Conservation (phyloP, 1,140 invertebrate species). For the Doryteuthis pealeii region DNA sequence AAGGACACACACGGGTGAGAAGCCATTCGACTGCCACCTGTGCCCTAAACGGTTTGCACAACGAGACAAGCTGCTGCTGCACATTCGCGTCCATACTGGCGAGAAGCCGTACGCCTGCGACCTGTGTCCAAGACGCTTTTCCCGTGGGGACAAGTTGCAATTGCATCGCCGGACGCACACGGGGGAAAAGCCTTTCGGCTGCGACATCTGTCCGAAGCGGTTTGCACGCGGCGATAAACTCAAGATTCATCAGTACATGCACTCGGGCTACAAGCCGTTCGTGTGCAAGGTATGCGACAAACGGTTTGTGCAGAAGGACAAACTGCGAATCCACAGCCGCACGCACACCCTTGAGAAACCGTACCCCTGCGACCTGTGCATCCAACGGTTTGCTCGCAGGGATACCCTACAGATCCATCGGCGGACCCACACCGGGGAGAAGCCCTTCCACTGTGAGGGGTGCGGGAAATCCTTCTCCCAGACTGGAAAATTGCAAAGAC, state of each 20-base stretch:
- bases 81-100: constrained; percentile 32
- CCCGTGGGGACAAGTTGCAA: constrained; percentile 27
- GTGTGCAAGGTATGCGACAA: constrained; percentile 1
- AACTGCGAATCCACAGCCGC: constrained; percentile 43
- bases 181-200: constrained; percentile 27
- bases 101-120: constrained; percentile 39
- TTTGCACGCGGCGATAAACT: constrained; percentile 23
- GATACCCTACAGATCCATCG: constrained; percentile 75
- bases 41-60: constrained; percentile 25
- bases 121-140: constrained; percentile 43
- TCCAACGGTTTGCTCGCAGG: constrained; percentile 24
- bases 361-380: constrained; percentile 58
- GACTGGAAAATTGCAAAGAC: constrained; percentile 88
- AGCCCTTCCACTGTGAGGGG: constrained; percentile 53
- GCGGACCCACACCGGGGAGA: constrained; percentile 65
- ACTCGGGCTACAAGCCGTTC: constrained; percentile 21
- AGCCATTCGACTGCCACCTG: constrained; percentile 23
- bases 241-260: constrained; percentile 13
- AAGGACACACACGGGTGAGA: constrained; percentile 24
- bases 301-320: constrained; percentile 19
- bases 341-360: constrained; percentile 55
- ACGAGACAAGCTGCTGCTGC: constrained; percentile 20
- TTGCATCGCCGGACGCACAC: constrained; percentile 25
- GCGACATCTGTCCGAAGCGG: constrained; percentile 23
- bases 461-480: constrained; percentile 77